Conservation (phyloP, 53 echinoderm and acorn worm genomes). For the Paelopatides confundens region DNA sequence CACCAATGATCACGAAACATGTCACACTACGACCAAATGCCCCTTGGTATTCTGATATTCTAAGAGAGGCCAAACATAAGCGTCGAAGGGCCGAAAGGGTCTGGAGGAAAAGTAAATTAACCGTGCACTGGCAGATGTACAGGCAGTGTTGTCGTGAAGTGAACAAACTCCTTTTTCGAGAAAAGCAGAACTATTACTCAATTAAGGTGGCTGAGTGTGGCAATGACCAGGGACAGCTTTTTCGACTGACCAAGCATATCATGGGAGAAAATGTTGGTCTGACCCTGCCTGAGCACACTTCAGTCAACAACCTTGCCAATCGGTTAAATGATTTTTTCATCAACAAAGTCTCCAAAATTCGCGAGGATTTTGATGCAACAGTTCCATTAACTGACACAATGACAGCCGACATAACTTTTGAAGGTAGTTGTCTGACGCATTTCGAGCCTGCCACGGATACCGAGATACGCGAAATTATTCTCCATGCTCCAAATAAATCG, state of each 20-base stretch:
- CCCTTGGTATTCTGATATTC: background rate
- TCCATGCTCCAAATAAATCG: constrained; percentile 10
- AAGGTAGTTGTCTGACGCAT: background rate
- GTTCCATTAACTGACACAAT: background rate
- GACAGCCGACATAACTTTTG: background rate
- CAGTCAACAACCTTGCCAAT: background rate
- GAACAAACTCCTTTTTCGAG: constrained; percentile 7
- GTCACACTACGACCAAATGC: background rate
- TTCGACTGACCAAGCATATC: background rate
- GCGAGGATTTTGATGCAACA: background rate
- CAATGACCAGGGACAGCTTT: background rate
- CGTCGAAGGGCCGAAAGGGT: constrained; percentile 19
- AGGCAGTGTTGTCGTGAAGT: constrained; percentile 4
- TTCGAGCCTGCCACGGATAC: background rate
- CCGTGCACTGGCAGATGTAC: constrained; percentile 21
- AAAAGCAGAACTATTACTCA: constrained; percentile 32
- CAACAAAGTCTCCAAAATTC: constrained; percentile 1
- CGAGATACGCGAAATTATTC: background rate
- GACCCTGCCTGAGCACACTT: constrained; percentile 2
- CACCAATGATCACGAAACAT: background rate
- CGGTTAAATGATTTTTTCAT: constrained; percentile 46
- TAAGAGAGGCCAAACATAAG: constrained; percentile 29
- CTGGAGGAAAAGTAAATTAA: constrained; percentile 15
- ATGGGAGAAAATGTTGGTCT: background rate
- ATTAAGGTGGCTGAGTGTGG: constrained; percentile 2